phyloP scores from a whole-genome alignment of 2,113 vertebrate species.

The Benitochromis conjunctus region DNA sequence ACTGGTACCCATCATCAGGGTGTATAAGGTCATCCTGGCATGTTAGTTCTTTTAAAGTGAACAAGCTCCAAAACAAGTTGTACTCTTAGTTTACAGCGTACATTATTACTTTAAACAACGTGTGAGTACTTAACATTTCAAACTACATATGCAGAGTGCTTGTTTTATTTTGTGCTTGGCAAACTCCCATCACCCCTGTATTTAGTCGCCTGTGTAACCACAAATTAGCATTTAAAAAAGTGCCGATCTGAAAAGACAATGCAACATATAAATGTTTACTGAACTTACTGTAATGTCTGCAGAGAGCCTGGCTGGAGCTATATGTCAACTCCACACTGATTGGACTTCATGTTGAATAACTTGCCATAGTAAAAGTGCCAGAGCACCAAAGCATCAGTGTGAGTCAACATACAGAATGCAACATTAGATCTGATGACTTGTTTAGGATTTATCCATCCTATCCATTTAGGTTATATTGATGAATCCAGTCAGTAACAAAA shows the following conservation, averaged over 20 bases:
- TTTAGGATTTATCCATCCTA: background rate
- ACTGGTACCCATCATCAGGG: background rate
- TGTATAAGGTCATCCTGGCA: background rate
- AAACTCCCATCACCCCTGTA: background rate
- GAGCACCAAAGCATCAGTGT: too few species aligned
- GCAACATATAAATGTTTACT: accelerated
- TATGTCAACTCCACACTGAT: too few species aligned
- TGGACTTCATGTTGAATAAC: too few species aligned
- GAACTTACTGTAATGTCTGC: background rate
- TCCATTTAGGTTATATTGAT: background rate
- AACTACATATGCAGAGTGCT: background rate
- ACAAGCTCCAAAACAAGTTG: background rate
- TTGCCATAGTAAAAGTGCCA: too few species aligned
- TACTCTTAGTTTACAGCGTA: background rate
- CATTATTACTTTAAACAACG: background rate
- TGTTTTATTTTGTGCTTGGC: background rate
- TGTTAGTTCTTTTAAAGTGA: background rate
- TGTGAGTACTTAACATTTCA: background rate
- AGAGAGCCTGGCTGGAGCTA: background rate
- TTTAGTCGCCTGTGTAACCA: background rate
- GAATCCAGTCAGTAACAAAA: background rate
- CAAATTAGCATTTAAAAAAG: background rate
- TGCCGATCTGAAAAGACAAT: accelerated
- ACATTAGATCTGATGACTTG: background rate
- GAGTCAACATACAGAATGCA: too few species aligned